Evolutionary conservation across 2,113 vertebrate species (phyloP).

Genomic region (Misgurnus anguillicaudatus): DNA sequence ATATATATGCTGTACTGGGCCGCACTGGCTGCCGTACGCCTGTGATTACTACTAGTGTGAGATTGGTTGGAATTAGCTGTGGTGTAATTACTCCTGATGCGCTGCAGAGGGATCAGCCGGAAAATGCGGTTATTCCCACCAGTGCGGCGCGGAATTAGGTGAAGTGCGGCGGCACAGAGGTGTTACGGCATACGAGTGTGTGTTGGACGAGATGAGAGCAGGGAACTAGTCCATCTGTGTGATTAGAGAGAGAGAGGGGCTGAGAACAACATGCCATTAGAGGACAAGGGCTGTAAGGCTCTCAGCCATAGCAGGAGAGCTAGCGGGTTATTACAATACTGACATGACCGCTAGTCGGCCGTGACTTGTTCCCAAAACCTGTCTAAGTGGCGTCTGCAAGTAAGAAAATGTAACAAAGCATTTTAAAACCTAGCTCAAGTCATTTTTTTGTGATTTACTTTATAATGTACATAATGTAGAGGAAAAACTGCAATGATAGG

Average conservation of each 20-base stretch:
- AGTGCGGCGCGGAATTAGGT: conserved; percentile 35
- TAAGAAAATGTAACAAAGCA: background rate
- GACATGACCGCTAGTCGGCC: background rate
- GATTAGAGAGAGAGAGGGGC: conserved; percentile 31
- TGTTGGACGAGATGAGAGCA: conserved; percentile 42
- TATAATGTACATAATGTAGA: no score
- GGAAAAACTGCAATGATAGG: no score
- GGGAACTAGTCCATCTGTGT: conserved; percentile 39
- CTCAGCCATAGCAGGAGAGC: conserved; percentile 21
- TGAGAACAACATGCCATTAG: conserved; percentile 36
- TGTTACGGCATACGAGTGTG: conserved; percentile 6
- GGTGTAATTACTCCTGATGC: conserved; percentile 50
- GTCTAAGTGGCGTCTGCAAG: background rate
- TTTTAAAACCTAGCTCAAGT: no score
- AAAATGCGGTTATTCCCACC: conserved; percentile 44
- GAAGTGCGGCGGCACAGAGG: conserved; percentile 21
- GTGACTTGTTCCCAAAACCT: background rate
- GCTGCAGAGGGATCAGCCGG: conserved; percentile 38
- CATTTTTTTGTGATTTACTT: no score
- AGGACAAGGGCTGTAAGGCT: conserved; percentile 29
- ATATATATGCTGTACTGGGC: conserved; percentile 3
- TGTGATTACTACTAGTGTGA: conserved; percentile 46
- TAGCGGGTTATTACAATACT: conserved; percentile 11
- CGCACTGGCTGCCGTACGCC: background rate
- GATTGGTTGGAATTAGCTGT: conserved; percentile 47